A percentile compares a stretch with the other conserved stretches of the same genome.
phyloP scores from a whole-genome alignment of 2,888 invertebrate genomes.

The Dysmachus trigonus region DNA sequence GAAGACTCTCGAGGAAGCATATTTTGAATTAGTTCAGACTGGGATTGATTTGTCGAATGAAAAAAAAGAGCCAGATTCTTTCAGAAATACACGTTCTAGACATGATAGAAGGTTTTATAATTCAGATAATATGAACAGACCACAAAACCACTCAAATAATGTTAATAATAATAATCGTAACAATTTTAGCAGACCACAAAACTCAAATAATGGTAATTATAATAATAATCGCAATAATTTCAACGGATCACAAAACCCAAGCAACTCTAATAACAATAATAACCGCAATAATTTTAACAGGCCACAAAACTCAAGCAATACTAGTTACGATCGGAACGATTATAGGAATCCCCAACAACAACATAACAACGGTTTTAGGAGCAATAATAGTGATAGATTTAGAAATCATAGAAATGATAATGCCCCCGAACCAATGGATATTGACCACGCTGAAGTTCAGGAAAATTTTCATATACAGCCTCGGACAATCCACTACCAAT shows the following conservation, averaged over 20 bases:
- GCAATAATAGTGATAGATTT: not conserved
- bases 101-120: too few species aligned
- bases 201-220: not conserved
- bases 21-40: conserved; percentile 2
- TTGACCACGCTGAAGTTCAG: not conserved
- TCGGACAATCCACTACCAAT: not conserved
- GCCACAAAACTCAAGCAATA: not conserved
- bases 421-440: not conserved
- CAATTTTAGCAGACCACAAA: not conserved
- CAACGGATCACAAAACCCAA: not conserved
- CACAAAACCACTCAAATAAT: not conserved
- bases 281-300: not conserved
- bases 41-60: not conserved
- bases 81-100: not conserved
- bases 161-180: not conserved
- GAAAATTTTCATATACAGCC: conserved; percentile 15
- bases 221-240: not conserved
- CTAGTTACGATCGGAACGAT: not conserved
- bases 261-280: not conserved
- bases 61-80: not conserved
- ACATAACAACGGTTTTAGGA: not conserved
- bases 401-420: not conserved
- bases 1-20: conserved; percentile 17
- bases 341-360: not conserved
- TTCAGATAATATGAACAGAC: not conserved